A percentile compares a stretch with the other conserved stretches of the same genome.
Evolutionary conservation across 2,888 invertebrate genomes (phyloP).

Genomic region (Furcula furcula): DNA sequence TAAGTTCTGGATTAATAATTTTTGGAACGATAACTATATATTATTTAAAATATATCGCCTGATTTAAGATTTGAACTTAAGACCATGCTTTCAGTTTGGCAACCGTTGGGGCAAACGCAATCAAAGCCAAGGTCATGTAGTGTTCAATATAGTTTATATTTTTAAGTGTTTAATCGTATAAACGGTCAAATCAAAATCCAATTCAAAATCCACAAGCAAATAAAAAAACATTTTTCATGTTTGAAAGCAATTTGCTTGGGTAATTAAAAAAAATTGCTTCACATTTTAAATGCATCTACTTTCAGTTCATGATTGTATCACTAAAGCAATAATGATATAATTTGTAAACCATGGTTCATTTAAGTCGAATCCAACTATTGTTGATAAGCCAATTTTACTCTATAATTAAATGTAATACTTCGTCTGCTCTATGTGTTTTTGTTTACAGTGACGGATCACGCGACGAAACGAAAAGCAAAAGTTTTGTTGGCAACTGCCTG

Average conservation of each 20-base stretch:
- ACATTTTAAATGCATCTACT: slow-evolving; percentile 21
- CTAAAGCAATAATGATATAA: slow-evolving; percentile 44
- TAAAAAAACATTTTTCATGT: slow-evolving; percentile 4
- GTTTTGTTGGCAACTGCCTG: slow-evolving; percentile 12
- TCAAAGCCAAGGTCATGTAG: too few relatives aligned
- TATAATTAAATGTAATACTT: slow-evolving; percentile 71
- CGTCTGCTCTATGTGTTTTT: slow-evolving; percentile 51
- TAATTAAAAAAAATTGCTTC: slow-evolving; percentile 5
- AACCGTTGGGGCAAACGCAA: too few relatives aligned
- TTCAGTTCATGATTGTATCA: slow-evolving; percentile 25
- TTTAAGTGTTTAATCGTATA: too few relatives aligned
- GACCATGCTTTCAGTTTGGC: too few relatives aligned
- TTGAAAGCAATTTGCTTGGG: slow-evolving; percentile 4
- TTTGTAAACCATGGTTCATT: slow-evolving; percentile 34
- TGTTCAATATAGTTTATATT: too few relatives aligned
- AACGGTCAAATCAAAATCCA: too few relatives aligned
- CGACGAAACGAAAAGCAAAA: slow-evolving; percentile 41
- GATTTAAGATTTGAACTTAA: too few relatives aligned
- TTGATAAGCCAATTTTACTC: slow-evolving; percentile 51
- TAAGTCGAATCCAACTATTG: slow-evolving; percentile 33
- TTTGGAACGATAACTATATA: too few relatives aligned
- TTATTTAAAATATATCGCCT: too few relatives aligned
- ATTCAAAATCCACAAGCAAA: too few relatives aligned
- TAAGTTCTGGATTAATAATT: too few relatives aligned
- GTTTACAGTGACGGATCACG: slow-evolving; percentile 56